Base-by-base conservation (phyloP, 2,113 vertebrate species). In the Blennius ocellaris region DNA sequence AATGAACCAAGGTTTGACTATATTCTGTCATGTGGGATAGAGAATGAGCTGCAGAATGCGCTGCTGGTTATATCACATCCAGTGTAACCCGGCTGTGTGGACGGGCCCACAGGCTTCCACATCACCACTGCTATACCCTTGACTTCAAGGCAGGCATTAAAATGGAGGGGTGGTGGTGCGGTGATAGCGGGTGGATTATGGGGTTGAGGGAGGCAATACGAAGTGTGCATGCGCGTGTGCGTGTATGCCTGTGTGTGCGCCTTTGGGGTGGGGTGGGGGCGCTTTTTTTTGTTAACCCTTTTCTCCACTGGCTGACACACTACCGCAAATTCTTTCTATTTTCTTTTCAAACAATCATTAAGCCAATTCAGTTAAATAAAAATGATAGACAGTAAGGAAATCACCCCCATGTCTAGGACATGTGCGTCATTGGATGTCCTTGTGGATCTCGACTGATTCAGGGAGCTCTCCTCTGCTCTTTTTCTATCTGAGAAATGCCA, bases 111-210 rank as follows among this genome's bases (percentile, higher is more conserved):
- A 78, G 90, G 89, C 86, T 81, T 30, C 80, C 61, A 58, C 81
- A 71, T 79, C 79, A 77, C 82, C 66, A 70, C 82, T 69, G 77
- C 82, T 76, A 76, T 84, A 90, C 89, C 87, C 86, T 71, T 83
- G 82, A 89, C 90, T 86, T 85, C 80, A 81, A 90, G 87, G 85
- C 87, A 91, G 73, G 82, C 87, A 88, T 89, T 89, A 88, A 90
- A 90, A 91, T 90, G 86, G 90, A 87, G 79, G 83, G 75, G 69
- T 81, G 83, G 58, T 70, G 73, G 62, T 69, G 76, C 64, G 72
- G 54, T 77, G 78, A 44, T 47, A 47, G 58, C 58, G 63, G 76
- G 61, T 84, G 84, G 79, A 86, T 89, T 88, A 84, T 78, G 69
- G 64, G 80, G 82, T 80, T 82, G 80, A 78, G 71, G 69, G 66